A percentile compares a stretch with the other conserved stretches of the same genome.
phyloP scores from a whole-genome alignment of 2,797 vertebrate genomes.

The Melanogrammus aeglefinus region DNA sequence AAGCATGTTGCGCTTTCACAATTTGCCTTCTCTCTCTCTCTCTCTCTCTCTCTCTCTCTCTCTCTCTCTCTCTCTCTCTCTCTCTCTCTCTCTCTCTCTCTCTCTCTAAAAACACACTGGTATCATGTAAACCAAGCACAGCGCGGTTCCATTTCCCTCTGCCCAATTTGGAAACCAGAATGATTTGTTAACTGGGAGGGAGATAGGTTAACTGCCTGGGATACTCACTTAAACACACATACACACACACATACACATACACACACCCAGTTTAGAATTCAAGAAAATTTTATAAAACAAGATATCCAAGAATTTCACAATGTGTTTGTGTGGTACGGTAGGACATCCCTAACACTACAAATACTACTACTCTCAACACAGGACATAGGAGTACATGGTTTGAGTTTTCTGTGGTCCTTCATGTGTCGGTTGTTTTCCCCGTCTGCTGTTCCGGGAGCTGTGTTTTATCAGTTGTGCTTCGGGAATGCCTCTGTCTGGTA shows the following conservation, averaged over 20 bases:
- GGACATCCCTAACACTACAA: no score
- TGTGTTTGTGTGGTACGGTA: no score
- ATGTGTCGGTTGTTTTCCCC: no score
- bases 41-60: slow-evolving; percentile 16
- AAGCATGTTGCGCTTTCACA: slow-evolving; percentile 48
- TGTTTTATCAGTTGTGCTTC: no score
- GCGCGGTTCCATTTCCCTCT: slow-evolving; percentile 7
- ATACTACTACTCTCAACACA: no score
- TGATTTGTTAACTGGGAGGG: background rate
- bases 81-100: background rate
- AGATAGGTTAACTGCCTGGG: background rate
- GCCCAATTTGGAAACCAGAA: slow-evolving; percentile 12
- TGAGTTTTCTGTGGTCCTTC: no score
- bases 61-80: slow-evolving; percentile 18
- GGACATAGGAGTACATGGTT: no score
- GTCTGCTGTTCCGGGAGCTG: no score
- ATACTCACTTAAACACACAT: background rate
- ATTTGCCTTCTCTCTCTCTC: slow-evolving; percentile 34
- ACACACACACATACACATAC: slow-evolving; percentile 2
- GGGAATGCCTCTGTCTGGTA: no score
- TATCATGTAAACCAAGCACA: background rate
- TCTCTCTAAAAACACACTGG: slow-evolving; percentile 23
- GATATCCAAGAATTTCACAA: background rate
- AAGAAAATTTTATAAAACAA: background rate
- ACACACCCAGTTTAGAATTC: background rate